Evolutionary conservation across 1,140 invertebrate species (phyloP).

Genomic region (Muscidifurax raptorellus): DNA sequence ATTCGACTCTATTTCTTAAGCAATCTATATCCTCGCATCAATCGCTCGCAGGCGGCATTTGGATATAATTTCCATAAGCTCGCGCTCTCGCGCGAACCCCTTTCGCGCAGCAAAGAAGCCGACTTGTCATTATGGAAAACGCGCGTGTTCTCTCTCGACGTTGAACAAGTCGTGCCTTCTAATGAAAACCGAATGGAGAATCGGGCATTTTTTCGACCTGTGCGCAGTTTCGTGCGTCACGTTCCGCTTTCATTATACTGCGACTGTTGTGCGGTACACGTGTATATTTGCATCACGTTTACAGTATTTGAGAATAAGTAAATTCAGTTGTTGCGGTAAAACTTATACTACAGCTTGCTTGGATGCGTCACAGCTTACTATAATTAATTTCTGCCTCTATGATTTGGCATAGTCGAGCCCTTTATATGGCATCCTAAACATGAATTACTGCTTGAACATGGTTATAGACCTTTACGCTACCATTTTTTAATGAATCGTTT

Average conservation of each 20-base stretch:
- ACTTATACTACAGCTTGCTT: no score
- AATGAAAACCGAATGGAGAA: conserved; percentile 33
- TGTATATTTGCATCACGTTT: conserved; percentile 21
- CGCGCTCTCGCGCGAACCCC: background rate
- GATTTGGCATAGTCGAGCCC: no score
- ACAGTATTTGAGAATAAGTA: background rate
- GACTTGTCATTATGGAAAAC: conserved; percentile 60
- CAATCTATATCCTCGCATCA: background rate
- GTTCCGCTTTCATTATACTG: conserved; percentile 12
- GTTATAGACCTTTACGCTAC: no score
- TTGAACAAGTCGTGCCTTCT: conserved; percentile 9
- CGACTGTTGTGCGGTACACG: background rate
- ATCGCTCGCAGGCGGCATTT: background rate
- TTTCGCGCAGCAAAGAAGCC: conserved; percentile 22
- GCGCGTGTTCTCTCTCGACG: background rate
- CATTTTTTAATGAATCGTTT: no score
- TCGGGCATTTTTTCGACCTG: conserved; percentile 4
- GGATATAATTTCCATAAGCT: conserved; percentile 31
- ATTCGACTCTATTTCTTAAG: no score
- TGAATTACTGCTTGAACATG: no score
- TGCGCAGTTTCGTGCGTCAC: conserved; percentile 3
- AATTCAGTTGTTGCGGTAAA: background rate
- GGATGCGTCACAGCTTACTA: no score
- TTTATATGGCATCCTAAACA: no score
- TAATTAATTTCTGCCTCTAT: no score